phyloP scores from a whole-genome alignment of 2,113 vertebrate genomes.

The Misgurnus anguillicaudatus region DNA sequence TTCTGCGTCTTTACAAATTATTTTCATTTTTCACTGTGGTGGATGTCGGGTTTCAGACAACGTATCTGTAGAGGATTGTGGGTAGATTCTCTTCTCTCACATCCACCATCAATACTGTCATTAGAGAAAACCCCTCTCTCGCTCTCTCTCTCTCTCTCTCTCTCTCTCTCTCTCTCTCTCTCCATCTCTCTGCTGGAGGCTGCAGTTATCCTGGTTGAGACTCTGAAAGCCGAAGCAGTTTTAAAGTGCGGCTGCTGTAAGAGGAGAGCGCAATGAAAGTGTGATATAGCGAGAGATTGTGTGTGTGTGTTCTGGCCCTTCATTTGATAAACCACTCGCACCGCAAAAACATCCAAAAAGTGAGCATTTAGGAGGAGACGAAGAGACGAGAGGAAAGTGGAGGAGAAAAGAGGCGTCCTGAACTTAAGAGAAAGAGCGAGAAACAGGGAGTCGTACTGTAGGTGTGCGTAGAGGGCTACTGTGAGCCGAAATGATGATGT shows the following conservation, averaged over 20 bases:
- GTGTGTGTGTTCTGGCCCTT: neutral
- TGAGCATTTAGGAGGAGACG: constrained; percentile 24
- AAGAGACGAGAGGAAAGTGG: constrained; percentile 55
- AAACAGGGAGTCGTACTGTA: neutral
- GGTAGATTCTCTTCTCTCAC: constrained; percentile 23
- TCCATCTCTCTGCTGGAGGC: constrained; percentile 7
- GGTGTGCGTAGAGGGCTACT: constrained; percentile 24
- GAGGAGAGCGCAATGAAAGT: constrained; percentile 8
- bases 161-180: constrained; percentile 1
- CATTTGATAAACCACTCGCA: neutral
- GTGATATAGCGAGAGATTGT: neutral
- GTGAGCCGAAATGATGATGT: constrained; percentile 76
- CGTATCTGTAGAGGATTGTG: constrained; percentile 15
- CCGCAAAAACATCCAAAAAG: constrained; percentile 10
- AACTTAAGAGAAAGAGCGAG: constrained; percentile 60
- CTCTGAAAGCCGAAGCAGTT: constrained; percentile 20
- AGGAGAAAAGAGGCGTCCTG: constrained; percentile 59
- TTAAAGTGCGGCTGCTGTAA: constrained; percentile 22
- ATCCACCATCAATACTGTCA: constrained; percentile 36
- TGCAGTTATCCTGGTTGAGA: constrained; percentile 24
- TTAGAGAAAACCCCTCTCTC: constrained; percentile 20
- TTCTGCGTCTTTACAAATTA: neutral
- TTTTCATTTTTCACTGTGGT: neutral
- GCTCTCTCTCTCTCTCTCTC: constrained; percentile 10
- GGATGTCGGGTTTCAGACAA: constrained; percentile 16